Conservation (phyloP, 2,797 vertebrate genomes). For the Syndactyla subalaris region DNA sequence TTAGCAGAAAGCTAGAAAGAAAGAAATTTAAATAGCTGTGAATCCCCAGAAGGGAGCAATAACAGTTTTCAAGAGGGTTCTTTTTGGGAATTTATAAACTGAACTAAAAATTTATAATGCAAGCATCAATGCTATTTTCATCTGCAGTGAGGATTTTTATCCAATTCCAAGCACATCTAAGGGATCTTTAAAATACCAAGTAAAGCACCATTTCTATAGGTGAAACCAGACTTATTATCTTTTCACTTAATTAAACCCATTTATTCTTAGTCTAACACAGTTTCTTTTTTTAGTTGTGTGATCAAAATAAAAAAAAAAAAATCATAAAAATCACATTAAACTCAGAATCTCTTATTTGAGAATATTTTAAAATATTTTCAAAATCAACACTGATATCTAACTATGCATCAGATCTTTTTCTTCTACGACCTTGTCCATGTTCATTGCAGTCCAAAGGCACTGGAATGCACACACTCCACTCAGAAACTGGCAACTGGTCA, state of each 20-base stretch:
- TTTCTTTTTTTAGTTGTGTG: background rate
- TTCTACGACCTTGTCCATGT: background rate
- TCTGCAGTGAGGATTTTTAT: background rate
- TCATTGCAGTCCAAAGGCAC: background rate
- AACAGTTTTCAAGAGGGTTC: background rate
- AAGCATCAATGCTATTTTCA: background rate
- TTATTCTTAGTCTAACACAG: background rate
- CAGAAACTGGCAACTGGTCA: accelerated
- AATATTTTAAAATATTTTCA: background rate
- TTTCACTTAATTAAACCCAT: background rate
- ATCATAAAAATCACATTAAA: background rate
- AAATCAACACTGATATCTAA: background rate
- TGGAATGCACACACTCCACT: background rate
- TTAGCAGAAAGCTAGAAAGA: background rate
- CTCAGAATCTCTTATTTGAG: background rate
- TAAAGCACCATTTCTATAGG: background rate
- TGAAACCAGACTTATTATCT: background rate
- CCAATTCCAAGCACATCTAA: background rate
- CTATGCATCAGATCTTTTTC: background rate
- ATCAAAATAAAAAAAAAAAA: background rate
- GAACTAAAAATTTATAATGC: background rate
- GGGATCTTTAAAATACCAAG: background rate
- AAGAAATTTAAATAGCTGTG: background rate
- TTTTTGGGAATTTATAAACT: background rate
- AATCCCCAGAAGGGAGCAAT: background rate